Evolutionary conservation across 2,797 vertebrate species (phyloP).

Genomic region (Amniataba percoides): DNA sequence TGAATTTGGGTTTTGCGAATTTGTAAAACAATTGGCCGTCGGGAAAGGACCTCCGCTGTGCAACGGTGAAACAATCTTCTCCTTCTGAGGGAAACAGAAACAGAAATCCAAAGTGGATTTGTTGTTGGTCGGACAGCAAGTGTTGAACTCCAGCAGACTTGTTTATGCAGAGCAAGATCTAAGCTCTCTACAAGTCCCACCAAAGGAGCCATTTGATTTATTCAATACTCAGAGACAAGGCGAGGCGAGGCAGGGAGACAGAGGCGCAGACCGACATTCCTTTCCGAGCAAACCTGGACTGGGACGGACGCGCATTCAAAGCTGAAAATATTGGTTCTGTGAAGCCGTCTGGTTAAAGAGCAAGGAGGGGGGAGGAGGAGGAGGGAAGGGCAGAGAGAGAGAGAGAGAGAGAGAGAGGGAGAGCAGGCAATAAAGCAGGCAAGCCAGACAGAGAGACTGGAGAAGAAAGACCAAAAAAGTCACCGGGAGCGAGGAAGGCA

Average conservation of each 20-base stretch:
- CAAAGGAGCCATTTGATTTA: constrained; percentile 25
- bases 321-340: constrained; percentile 50
- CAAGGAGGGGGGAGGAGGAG: constrained; percentile 25
- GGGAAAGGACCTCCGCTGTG: constrained; percentile 44
- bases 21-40: constrained; percentile 30
- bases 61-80: constrained; percentile 32
- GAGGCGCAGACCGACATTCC: constrained; percentile 37
- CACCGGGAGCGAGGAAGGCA: constrained; percentile 36
- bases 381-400: constrained; percentile 11
- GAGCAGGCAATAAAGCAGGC: constrained; percentile 51
- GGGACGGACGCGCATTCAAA: constrained; percentile 40
- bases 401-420: background rate
- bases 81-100: constrained; percentile 30
- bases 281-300: constrained; percentile 29
- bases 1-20: constrained; percentile 34
- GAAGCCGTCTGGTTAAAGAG: constrained; percentile 40
- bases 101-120: constrained; percentile 33
- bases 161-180: constrained; percentile 44
- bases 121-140: constrained; percentile 38
- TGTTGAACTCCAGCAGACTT: constrained; percentile 43
- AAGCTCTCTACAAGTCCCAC: constrained; percentile 30
- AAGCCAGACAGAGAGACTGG: constrained; percentile 35
- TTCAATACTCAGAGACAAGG: constrained; percentile 13
- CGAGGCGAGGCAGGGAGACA: background rate
- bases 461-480: constrained; percentile 37